These are phyloP conservation scores for Ferdinandea cuprea DNA, from an alignment of 2,888 invertebrate genomes.

Conservation along the genomic window DNA sequence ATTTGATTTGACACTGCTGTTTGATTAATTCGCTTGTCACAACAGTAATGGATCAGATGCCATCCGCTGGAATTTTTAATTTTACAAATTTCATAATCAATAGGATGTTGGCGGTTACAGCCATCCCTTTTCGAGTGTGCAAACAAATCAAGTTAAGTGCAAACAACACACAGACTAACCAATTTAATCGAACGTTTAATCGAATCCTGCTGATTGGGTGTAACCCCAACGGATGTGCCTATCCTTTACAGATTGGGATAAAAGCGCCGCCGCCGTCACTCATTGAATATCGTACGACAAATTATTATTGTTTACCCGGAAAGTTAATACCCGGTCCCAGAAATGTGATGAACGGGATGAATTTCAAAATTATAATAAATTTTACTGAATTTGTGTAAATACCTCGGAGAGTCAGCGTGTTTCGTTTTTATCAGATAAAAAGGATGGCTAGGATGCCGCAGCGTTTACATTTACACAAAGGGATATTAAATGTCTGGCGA, in stretches of 20 bases:
- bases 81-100: slow-evolving; percentile 6
- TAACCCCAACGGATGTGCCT: slow-evolving; percentile 41
- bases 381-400: slow-evolving; percentile 9
- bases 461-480: too few relatives aligned
- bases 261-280: background rate
- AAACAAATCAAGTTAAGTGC: slow-evolving; percentile 62
- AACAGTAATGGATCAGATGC: background rate
- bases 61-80: slow-evolving; percentile 2
- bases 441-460: background rate
- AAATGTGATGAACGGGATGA: slow-evolving; percentile 45
- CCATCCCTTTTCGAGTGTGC: background rate
- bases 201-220: slow-evolving; percentile 59
- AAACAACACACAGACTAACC: slow-evolving; percentile 40
- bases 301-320: slow-evolving; percentile 63
- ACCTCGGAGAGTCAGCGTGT: background rate
- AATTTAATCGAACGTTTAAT: slow-evolving; percentile 63
- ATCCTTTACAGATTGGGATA: slow-evolving; percentile 19
- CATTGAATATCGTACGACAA: slow-evolving; percentile 54
- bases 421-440: background rate
- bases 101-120: background rate
- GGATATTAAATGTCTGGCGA: background rate
- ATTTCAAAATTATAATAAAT: slow-evolving; percentile 61
- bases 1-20: too few relatives aligned
- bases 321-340: slow-evolving; percentile 57
- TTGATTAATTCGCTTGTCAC: too few relatives aligned